These are phyloP conservation scores for Tetramorium bicarinatum DNA, from an alignment of 2,888 invertebrate genomes.

Conservation along the genomic window DNA sequence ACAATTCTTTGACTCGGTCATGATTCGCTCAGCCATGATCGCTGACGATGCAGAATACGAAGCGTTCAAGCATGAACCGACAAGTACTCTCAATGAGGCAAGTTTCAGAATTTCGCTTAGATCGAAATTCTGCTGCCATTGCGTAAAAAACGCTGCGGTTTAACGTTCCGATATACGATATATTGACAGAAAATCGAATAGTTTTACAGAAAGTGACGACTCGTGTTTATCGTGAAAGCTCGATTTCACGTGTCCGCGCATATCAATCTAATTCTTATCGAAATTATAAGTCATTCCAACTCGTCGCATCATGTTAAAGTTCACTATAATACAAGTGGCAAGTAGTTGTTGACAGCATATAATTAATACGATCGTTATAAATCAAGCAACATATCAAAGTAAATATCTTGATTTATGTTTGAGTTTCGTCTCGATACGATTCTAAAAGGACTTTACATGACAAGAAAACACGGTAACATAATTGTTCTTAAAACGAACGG, in stretches of 20 bases:
- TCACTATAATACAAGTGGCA: not conserved
- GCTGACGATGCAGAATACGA: constrained; percentile 56
- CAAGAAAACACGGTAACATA: not conserved
- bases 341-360: not conserved
- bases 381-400: not conserved
- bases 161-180: not conserved
- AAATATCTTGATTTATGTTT: not conserved
- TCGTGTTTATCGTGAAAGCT: not conserved
- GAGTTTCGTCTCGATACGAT: not conserved
- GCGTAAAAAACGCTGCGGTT: not conserved
- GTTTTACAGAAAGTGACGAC: not conserved
- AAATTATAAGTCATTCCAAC: not conserved
- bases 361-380: constrained; percentile 5
- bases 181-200: constrained; percentile 20
- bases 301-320: constrained; percentile 8
- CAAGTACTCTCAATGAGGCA: constrained; percentile 2
- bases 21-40: constrained; percentile 56
- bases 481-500: constrained; percentile 10
- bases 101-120: constrained; percentile 1
- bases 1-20: constrained; percentile 58
- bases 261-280: constrained; percentile 11
- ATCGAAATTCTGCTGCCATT: constrained; percentile 20
- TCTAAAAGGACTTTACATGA: not conserved
- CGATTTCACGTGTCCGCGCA: not conserved
- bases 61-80: constrained; percentile 28